Evolutionary conservation across 2,888 invertebrate genomes (phyloP), one percentile per base, ranked within the genome.

Genomic region (Stenurella melanura): DNA sequence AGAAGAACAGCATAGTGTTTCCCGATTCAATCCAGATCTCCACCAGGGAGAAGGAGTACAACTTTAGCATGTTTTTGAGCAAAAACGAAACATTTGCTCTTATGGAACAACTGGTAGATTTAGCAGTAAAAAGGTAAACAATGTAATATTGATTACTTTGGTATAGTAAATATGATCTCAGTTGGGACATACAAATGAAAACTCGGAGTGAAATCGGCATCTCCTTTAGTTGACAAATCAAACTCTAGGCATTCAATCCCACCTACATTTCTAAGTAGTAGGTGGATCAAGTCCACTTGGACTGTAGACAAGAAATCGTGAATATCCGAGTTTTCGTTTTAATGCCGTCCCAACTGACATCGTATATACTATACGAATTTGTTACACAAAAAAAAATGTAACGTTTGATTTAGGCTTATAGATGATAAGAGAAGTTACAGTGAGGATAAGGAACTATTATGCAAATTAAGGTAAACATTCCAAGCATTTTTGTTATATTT

Each of bases 101-200:
- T 83, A 98, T 98, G 94, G 96, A 97, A 86, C 98, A 98, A 88
- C 91, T 99, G 58, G 97, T 97, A 72, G 98, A 98, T 91, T 94
- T 98, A 90, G 98, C 98, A 75, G 98, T 99, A 94, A 97, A 97
- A 92, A 94, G 95, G 93, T 88, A 85, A 74, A 67, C 75, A 68
- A 68, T 56, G 19, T 68, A 57, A 38, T 81, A 1, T 54, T 54
- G 15, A 34, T 0, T 7, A 34, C 7, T 9, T 54, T 54, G 54
- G 5, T 54, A n/a, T n/a, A n/a, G n/a, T n/a, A n/a, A n/a, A n/a
- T n/a, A n/a, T n/a, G n/a, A n/a, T n/a, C n/a, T n/a, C n/a, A n/a
- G n/a, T n/a, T n/a, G n/a, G n/a, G n/a, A n/a, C n/a, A n/a, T n/a
- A n/a, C n/a, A n/a, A n/a, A n/a, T n/a, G n/a, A n/a, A n/a, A n/a